Percentiles rank a stretch among this genome's conserved stretches.
Conservation (phyloP, 30 jellyfish, hydroid and myxozoan genomes). For the Clytia hemisphaerica region DNA sequence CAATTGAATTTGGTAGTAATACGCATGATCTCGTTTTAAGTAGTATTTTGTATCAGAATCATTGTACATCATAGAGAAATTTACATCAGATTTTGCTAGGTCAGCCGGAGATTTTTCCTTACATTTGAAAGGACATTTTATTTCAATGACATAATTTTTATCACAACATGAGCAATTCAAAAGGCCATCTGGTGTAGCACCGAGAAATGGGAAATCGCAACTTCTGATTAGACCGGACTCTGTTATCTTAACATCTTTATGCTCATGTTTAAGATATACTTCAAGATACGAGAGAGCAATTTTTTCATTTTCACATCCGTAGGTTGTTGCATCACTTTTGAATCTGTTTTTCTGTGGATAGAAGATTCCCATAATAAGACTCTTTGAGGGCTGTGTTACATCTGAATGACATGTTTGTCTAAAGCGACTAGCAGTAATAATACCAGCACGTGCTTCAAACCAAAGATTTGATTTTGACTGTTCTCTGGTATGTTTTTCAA, state of each 20-base stretch:
- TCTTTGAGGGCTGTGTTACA: slow-evolving; percentile 44
- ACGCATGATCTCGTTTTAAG: no score
- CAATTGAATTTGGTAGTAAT: slow-evolving; percentile 38
- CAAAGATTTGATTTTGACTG: slow-evolving; percentile 4
- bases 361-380: slow-evolving; percentile 29
- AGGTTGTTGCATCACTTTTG: slow-evolving; percentile 43
- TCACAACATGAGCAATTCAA: no score
- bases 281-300: slow-evolving; percentile 29
- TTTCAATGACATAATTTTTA: no score
- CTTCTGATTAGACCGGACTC: slow-evolving; percentile 13
- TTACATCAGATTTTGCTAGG: no score
- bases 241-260: slow-evolving; percentile 12
- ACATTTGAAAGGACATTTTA: slow-evolving; percentile 15
- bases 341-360: slow-evolving; percentile 27
- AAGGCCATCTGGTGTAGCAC: no score
- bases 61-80: no score
- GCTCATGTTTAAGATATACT: slow-evolving; percentile 15
- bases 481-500: background rate
- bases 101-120: background rate
- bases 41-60: background rate
- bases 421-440: slow-evolving; percentile 5
- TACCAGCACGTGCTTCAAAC: no score
- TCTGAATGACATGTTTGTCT: background rate
- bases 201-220: background rate
- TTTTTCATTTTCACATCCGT: slow-evolving; percentile 47